These are phyloP conservation scores for Psittacula echo DNA, from an alignment of 2,797 vertebrate species.

Conservation along the genomic window DNA sequence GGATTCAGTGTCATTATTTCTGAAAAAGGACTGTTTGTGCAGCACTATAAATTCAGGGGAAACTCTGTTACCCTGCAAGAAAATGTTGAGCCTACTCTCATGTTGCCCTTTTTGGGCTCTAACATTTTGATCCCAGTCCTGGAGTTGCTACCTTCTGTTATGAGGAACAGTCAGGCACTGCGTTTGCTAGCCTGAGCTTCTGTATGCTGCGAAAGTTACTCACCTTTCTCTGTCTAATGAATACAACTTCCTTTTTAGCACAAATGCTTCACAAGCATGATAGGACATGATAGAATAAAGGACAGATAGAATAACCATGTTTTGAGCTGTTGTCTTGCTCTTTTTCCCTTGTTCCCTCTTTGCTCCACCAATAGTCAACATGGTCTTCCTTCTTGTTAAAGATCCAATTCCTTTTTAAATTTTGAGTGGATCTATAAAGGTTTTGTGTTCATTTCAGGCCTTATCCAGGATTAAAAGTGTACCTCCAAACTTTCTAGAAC, in stretches of 20 bases:
- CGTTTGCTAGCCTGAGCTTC: background rate
- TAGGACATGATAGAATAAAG: background rate
- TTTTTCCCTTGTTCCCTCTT: background rate
- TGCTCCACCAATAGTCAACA: background rate
- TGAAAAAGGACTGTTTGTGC: background rate
- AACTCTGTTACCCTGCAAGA: background rate
- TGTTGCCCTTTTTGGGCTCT: background rate
- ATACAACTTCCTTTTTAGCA: background rate
- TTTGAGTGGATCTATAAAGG: background rate
- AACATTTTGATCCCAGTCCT: background rate
- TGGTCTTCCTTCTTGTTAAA: background rate
- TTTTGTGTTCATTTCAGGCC: background rate
- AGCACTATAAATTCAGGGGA: background rate
- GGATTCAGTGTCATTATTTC: background rate
- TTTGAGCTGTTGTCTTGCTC: background rate
- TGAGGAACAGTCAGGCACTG: background rate
- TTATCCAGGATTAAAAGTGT: background rate
- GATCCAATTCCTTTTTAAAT: background rate
- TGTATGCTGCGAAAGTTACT: background rate
- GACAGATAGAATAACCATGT: background rate
- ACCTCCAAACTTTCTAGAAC: background rate
- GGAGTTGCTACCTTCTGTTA: background rate
- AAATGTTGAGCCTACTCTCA: background rate
- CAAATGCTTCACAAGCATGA: background rate
- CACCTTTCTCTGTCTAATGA: background rate